A percentile compares a stretch with the other conserved stretches of the same genome.
Evolutionary conservation across 2,113 vertebrate genomes (phyloP).

Genomic region (Apodemus sylvaticus): DNA sequence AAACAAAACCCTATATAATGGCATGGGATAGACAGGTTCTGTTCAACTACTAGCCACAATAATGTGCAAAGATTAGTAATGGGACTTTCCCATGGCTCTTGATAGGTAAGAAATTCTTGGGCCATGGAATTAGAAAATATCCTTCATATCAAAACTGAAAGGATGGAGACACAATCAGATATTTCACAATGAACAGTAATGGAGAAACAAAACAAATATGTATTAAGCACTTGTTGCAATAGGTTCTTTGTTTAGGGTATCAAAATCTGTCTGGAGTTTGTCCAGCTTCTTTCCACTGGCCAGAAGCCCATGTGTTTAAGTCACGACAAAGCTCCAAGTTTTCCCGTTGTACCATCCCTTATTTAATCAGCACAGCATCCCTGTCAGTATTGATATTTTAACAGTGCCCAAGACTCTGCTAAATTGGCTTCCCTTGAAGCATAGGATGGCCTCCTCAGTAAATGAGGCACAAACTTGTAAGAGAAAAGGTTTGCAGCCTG

Average conservation of each 20-base stretch:
- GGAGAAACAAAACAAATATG: not conserved
- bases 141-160: not conserved
- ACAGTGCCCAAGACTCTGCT: not conserved
- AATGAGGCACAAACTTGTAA: not conserved
- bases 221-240: not conserved
- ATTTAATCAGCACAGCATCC: not conserved
- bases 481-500: not conserved
- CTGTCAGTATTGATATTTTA: not conserved
- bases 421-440: not conserved
- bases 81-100: constrained; percentile 39
- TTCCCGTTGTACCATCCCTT: not conserved
- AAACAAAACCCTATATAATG: not conserved
- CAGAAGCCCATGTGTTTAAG: constrained; percentile 22
- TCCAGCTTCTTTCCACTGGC: constrained; percentile 2
- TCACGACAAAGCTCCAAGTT: not conserved
- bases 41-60: not conserved
- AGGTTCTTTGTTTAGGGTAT: not conserved
- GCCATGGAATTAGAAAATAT: not conserved
- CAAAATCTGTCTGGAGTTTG: not conserved
- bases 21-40: not conserved
- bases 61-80: constrained; percentile 26
- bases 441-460: not conserved
- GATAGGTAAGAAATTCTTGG: constrained; percentile 49
- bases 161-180: not conserved
- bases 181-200: not conserved